Conservation (phyloP, 1,140 invertebrate species). For the Luehdorfia chinensis region DNA sequence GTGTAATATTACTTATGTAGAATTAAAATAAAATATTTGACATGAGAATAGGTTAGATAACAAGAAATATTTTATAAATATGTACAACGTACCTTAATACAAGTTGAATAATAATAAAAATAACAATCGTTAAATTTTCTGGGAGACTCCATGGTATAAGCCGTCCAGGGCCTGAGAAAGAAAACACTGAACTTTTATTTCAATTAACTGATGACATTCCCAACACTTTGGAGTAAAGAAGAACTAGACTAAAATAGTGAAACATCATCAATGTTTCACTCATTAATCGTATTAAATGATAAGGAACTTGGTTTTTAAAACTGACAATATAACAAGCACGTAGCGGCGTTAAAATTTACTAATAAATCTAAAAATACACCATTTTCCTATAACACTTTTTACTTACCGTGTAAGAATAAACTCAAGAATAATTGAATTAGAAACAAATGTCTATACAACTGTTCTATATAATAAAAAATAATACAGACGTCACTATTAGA, state of each 20-base stretch:
- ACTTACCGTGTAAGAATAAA: slow-evolving; percentile 60
- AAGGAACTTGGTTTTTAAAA: slow-evolving; percentile 9
- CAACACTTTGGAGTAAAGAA: slow-evolving; percentile 1
- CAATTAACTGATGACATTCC: slow-evolving; percentile 12
- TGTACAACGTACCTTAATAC: slow-evolving; percentile 81
- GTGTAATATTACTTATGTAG: background rate
- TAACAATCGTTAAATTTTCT: slow-evolving; percentile 88
- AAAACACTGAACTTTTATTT: slow-evolving; percentile 16
- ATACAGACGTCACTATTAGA: slow-evolving; percentile 65
- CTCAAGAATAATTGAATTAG: slow-evolving; percentile 70
- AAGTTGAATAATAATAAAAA: slow-evolving; percentile 91
- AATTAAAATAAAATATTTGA: background rate
- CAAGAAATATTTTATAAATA: slow-evolving; percentile 17
- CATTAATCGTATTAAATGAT: slow-evolving; percentile 1
- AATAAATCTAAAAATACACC: slow-evolving; percentile 36
- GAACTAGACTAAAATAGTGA: background rate
- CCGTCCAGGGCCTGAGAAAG: slow-evolving; percentile 51
- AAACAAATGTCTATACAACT: slow-evolving; percentile 63
- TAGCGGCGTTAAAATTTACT: slow-evolving; percentile 48
- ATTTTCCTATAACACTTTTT: slow-evolving; percentile 28
- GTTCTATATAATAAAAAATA: slow-evolving; percentile 64
- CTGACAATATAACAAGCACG: slow-evolving; percentile 56
- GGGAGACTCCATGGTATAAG: slow-evolving; percentile 77
- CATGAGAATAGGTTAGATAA: slow-evolving; percentile 3
- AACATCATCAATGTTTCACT: slow-evolving; percentile 3